phyloP scores from a whole-genome alignment of 2,888 invertebrate genomes.

The Clitarchus hookeri region DNA sequence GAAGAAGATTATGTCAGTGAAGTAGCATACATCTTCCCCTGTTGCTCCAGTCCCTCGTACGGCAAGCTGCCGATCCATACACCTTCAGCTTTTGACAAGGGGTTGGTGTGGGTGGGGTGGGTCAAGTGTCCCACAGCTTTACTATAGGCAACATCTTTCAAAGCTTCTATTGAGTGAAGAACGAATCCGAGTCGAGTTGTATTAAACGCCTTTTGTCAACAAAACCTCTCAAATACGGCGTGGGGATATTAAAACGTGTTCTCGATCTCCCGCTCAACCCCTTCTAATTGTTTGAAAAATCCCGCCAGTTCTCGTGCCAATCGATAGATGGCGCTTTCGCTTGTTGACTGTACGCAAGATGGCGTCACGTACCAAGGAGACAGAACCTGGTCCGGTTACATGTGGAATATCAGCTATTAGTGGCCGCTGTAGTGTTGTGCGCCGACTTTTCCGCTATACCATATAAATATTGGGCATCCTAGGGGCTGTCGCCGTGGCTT shows the following conservation, averaged over 20 bases:
- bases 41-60: neutral
- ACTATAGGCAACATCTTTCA: neutral
- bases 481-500: neutral
- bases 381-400: conserved; percentile 56
- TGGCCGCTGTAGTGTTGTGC: neutral
- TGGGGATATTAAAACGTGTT: neutral
- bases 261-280: neutral
- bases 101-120: neutral
- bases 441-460: neutral
- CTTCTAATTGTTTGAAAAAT: conserved; percentile 37
- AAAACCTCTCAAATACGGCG: neutral
- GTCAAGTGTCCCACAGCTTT: neutral
- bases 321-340: conserved; percentile 67
- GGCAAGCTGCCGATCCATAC: conserved; percentile 5
- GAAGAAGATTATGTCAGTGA: neutral
- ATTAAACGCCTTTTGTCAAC: neutral
- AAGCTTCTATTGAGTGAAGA: neutral
- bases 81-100: neutral
- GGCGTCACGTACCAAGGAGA: conserved; percentile 71
- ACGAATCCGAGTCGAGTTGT: neutral
- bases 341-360: conserved; percentile 69
- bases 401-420: conserved; percentile 45
- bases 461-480: neutral
- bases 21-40: neutral
- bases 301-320: conserved; percentile 43